Percentiles rank a stretch among this genome's conserved stretches.
phyloP scores from a whole-genome alignment of 2,113 vertebrate genomes.

The Triplophysa rosa region DNA sequence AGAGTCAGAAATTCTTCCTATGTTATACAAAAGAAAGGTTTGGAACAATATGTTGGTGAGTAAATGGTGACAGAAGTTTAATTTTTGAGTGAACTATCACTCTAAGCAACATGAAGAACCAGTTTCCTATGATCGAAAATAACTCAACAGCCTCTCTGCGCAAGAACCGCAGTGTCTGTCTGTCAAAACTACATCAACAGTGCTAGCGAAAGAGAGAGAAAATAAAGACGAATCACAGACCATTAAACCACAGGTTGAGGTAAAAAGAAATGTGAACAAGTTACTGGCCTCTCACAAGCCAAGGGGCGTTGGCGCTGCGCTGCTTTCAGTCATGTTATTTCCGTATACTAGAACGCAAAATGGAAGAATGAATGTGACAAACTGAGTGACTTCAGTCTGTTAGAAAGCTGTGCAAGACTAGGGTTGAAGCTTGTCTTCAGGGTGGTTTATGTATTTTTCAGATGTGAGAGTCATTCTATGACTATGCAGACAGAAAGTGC shows the following conservation, averaged over 20 bases:
- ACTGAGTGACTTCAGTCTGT: background rate
- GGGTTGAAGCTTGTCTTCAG: background rate
- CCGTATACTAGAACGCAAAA: slow-evolving; percentile 19
- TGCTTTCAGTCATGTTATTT: slow-evolving; percentile 37
- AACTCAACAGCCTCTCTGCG: background rate
- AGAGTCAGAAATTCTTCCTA: too few species aligned
- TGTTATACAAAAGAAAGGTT: too few species aligned
- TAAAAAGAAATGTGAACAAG: slow-evolving; percentile 42
- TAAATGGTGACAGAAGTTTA: too few species aligned
- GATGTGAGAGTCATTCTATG: slow-evolving; percentile 8
- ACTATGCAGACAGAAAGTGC: slow-evolving; percentile 9
- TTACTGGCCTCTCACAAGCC: background rate
- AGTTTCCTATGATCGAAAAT: background rate
- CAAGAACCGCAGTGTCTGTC: background rate
- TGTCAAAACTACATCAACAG: background rate
- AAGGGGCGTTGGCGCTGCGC: slow-evolving; percentile 42
- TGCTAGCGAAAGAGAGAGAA: background rate
- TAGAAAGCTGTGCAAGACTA: background rate
- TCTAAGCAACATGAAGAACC: background rate
- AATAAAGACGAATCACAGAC: slow-evolving; percentile 24
- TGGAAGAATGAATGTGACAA: background rate
- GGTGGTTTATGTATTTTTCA: slow-evolving; percentile 25
- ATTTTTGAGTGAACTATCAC: too few species aligned
- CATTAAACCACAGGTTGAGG: slow-evolving; percentile 26
- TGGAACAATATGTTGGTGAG: too few species aligned